Conservation (phyloP, 1,140 invertebrate species). For the Eueides isabella region DNA sequence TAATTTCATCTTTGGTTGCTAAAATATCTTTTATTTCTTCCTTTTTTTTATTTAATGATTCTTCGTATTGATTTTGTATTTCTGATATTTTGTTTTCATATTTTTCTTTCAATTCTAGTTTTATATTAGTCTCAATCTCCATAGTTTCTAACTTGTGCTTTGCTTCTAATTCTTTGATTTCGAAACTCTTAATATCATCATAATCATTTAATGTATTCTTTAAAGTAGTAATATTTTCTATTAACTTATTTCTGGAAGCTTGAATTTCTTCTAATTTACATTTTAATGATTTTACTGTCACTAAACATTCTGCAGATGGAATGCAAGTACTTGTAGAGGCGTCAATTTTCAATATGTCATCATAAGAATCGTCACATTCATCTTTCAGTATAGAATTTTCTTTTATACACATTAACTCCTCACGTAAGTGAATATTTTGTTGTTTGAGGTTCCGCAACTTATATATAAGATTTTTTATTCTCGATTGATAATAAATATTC, state of each 20-base stretch:
- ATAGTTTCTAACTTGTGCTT: constrained; percentile 64
- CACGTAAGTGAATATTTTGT: constrained; percentile 60
- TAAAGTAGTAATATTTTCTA: constrained; percentile 54
- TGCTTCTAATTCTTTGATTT: constrained; percentile 60
- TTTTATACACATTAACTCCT: constrained; percentile 55
- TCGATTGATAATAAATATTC: constrained; percentile 46
- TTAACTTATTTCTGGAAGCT: constrained; percentile 52
- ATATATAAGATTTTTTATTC: constrained; percentile 59
- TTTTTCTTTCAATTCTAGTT: constrained; percentile 48
- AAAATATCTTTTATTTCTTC: constrained; percentile 45
- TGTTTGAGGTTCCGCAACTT: constrained; percentile 72
- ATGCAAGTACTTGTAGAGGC: constrained; percentile 48
- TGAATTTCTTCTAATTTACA: constrained; percentile 58
- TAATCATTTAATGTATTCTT: constrained; percentile 57
- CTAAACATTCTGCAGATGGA: constrained; percentile 44
- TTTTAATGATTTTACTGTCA: constrained; percentile 51
- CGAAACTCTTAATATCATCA: constrained; percentile 55
- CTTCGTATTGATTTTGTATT: constrained; percentile 51
- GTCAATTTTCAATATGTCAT: constrained; percentile 49
- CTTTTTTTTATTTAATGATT: constrained; percentile 43
- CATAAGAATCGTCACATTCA: constrained; percentile 31
- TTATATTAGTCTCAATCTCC: constrained; percentile 46
- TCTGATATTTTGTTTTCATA: constrained; percentile 60
- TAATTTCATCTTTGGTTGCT: constrained; percentile 42
- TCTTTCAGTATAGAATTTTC: constrained; percentile 44